These are phyloP conservation scores for Peromyscus melanophrys DNA, from an alignment of 2,797 vertebrate species.

Conservation along the genomic window DNA sequence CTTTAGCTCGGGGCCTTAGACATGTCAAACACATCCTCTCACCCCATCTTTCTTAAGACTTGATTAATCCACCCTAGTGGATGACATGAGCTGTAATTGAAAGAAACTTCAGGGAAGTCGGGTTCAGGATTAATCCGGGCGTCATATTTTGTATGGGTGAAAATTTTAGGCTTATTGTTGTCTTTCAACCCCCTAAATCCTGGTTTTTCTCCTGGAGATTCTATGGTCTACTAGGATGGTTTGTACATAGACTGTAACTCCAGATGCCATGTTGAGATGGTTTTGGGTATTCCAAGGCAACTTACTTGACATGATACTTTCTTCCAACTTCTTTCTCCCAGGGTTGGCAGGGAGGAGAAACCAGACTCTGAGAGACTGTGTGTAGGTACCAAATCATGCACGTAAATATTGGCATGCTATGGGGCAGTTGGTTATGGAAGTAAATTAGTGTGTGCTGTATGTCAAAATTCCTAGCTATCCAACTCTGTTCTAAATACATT, in stretches of 20 bases:
- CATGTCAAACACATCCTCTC: background rate
- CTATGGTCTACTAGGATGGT: background rate
- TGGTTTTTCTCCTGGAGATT: slow-evolving; percentile 1
- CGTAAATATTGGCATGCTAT: slow-evolving; percentile 52
- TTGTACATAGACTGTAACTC: background rate
- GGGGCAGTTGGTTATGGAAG: slow-evolving; percentile 18
- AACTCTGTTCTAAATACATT: background rate
- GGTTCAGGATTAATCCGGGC: background rate
- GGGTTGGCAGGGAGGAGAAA: background rate
- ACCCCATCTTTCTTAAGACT: background rate
- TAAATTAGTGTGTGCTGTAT: slow-evolving; percentile 22
- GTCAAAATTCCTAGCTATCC: background rate
- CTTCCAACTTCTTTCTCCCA: background rate
- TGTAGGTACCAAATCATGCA: slow-evolving; percentile 13
- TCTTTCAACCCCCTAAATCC: background rate
- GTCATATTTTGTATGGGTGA: slow-evolving; percentile 10
- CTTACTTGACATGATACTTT: background rate
- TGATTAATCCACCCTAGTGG: slow-evolving; percentile 1
- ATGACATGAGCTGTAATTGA: background rate
- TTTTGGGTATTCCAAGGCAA: slow-evolving; percentile 8
- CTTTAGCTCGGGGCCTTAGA: background rate
- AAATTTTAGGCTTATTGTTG: slow-evolving; percentile 38
- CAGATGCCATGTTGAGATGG: background rate
- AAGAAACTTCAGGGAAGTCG: slow-evolving; percentile 1
- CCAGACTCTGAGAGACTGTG: slow-evolving; percentile 18